A percentile compares a stretch with the other conserved stretches of the same genome.
Conservation (phyloP, 1,140 invertebrate genomes). For the Ips nitidus region DNA sequence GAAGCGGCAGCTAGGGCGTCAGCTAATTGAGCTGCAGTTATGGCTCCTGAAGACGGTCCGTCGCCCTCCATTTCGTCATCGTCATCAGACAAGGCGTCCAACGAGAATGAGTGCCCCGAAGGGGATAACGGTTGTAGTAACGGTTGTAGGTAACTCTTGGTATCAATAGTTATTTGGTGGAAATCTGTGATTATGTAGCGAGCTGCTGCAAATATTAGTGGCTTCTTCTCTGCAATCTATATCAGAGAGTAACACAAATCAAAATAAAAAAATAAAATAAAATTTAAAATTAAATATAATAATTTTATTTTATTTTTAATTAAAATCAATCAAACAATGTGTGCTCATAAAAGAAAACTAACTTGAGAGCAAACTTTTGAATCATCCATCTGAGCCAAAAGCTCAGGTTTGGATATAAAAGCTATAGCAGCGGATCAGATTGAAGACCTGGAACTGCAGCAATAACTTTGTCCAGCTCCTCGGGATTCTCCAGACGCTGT, state of each 20-base stretch:
- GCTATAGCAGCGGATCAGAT: slow-evolving; percentile 60
- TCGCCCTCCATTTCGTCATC: slow-evolving; percentile 59
- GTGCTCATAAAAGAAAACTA: neutral
- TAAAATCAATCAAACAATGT: neutral
- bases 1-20: slow-evolving; percentile 55
- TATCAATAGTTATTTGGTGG: slow-evolving; percentile 52
- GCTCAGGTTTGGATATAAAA: slow-evolving; percentile 60
- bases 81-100: slow-evolving; percentile 59
- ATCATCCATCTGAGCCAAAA: slow-evolving; percentile 59
- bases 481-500: slow-evolving; percentile 55
- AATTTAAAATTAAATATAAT: neutral
- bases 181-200: slow-evolving; percentile 57
- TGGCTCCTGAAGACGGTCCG: slow-evolving; percentile 49
- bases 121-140: slow-evolving; percentile 45
- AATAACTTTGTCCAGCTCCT: slow-evolving; percentile 60
- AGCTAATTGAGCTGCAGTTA: slow-evolving; percentile 57
- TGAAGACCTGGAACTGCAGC: slow-evolving; percentile 55
- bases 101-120: slow-evolving; percentile 54
- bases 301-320: neutral
- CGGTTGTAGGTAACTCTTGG: slow-evolving; percentile 3
- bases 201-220: slow-evolving; percentile 56
- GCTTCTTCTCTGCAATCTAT: slow-evolving; percentile 57
- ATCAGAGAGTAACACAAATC: neutral
- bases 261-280: neutral
- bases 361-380: slow-evolving; percentile 48